Evolutionary conservation across 2,888 invertebrate genomes (phyloP).

Genomic region (Drosophila imparisetae): DNA sequence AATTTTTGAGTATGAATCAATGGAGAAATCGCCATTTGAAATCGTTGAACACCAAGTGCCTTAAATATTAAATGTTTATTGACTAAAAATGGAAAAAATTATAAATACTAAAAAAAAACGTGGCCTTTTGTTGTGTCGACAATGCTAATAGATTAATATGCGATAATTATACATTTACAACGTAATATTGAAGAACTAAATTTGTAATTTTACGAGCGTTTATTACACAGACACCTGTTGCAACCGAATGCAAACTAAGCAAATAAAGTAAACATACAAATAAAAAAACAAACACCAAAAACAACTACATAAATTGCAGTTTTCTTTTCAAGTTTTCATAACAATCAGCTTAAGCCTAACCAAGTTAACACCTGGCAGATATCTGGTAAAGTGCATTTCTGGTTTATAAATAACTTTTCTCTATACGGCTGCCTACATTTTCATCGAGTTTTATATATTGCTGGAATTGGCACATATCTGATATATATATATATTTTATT

Average conservation of each 20-base stretch:
- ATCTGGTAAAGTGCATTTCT: background rate
- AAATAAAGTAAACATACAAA: conserved; percentile 58
- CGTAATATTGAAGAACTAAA: conserved; percentile 44
- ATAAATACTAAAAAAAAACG: conserved; percentile 26
- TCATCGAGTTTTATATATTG: background rate
- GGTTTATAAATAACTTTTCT: background rate
- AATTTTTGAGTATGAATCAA: conserved; percentile 10
- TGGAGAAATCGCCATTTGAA: conserved; percentile 33
- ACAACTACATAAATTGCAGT: conserved; percentile 2
- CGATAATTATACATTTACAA: conserved; percentile 32
- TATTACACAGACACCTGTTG: conserved; percentile 77
- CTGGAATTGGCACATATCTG: background rate
- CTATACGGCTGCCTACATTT: background rate
- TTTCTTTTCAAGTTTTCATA: conserved; percentile 18
- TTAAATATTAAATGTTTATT: conserved; percentile 62
- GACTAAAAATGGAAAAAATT: conserved; percentile 40
- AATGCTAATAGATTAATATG: conserved; percentile 44
- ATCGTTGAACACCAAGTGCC: conserved; percentile 68
- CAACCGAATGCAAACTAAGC: conserved; percentile 71
- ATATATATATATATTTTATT: background rate
- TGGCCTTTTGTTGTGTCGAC: conserved; percentile 61
- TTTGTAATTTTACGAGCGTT: conserved; percentile 58
- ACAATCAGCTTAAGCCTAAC: conserved; percentile 14
- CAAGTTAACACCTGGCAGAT: conserved; percentile 3
- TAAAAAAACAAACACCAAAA: conserved; percentile 42